Conservation (phyloP, 2,113 vertebrate genomes). For the Mus musculus region DNA sequence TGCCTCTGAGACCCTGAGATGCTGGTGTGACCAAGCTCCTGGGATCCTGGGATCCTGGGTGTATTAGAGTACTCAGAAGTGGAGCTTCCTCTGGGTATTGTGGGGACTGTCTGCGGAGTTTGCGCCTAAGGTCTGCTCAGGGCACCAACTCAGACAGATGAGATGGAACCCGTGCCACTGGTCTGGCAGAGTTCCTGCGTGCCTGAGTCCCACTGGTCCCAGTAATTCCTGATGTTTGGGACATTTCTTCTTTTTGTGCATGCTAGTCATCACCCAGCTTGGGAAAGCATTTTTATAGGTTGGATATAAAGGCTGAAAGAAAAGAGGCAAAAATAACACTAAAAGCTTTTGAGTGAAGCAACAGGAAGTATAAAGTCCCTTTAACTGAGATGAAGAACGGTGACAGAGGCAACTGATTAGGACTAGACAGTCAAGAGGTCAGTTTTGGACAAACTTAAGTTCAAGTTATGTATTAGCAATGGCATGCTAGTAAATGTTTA, state of each 20-base stretch:
- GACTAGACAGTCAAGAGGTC: conserved; percentile 5
- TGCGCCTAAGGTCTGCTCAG: no score
- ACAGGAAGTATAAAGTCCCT: conserved; percentile 11
- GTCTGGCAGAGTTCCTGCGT: no score
- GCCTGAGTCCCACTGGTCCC: no score
- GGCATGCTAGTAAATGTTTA: conserved; percentile 48
- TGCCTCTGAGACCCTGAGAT: no score
- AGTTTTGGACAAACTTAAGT: neutral
- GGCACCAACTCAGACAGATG: no score
- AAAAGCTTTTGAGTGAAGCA: conserved; percentile 26
- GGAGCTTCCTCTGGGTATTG: no score
- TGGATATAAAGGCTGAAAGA: conserved; percentile 3
- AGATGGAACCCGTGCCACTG: no score
- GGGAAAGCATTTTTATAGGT: conserved; percentile 27
- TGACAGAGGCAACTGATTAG: neutral
- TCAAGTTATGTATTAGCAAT: conserved; percentile 12
- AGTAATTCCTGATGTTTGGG: no score
- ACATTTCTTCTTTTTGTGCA: neutral
- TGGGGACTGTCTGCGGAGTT: no score
- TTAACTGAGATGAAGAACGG: neutral
- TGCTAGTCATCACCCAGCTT: neutral
- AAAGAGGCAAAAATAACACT: neutral
- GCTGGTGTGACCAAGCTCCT: no score
- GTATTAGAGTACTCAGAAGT: no score
- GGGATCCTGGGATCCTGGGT: no score